These are phyloP conservation scores for Actenoides lindsayi DNA, from an alignment of 2,113 vertebrate genomes.

Conservation along the genomic window DNA sequence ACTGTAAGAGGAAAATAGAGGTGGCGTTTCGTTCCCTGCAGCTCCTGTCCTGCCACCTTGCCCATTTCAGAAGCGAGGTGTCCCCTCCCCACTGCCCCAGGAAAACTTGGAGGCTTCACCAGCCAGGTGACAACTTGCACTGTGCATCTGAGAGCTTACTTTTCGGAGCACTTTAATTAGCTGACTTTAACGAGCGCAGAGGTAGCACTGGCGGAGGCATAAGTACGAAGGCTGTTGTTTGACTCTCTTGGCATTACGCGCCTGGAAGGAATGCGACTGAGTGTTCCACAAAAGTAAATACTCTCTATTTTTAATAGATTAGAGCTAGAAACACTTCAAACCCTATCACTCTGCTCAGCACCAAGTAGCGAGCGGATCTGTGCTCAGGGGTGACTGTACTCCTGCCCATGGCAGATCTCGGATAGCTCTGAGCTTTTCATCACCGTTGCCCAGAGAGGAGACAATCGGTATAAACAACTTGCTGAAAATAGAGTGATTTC, in stretches of 20 bases:
- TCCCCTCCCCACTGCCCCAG: not conserved
- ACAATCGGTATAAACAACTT: not conserved
- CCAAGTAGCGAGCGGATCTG: not conserved
- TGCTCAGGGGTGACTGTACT: not conserved
- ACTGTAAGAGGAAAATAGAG: not conserved
- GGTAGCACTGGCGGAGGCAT: not conserved
- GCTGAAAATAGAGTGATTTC: not conserved
- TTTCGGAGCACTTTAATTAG: not conserved
- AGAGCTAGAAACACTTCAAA: not conserved
- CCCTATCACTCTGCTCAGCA: not conserved
- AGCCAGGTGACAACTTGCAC: not conserved
- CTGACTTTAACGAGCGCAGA: not conserved
- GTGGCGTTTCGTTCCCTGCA: not conserved
- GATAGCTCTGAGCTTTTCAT: fast-evolving
- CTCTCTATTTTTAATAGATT: not conserved
- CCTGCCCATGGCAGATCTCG: not conserved
- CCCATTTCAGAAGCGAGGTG: not conserved
- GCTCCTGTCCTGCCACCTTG: not conserved
- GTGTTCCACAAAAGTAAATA: not conserved
- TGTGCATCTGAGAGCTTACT: not conserved
- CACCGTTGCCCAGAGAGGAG: not conserved
- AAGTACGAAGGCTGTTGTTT: not conserved
- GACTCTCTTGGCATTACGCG: fast-evolving
- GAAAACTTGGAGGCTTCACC: not conserved
- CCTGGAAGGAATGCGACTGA: not conserved